Base-by-base conservation (phyloP, 2,113 vertebrate species). In the Anguilla rostrata region DNA sequence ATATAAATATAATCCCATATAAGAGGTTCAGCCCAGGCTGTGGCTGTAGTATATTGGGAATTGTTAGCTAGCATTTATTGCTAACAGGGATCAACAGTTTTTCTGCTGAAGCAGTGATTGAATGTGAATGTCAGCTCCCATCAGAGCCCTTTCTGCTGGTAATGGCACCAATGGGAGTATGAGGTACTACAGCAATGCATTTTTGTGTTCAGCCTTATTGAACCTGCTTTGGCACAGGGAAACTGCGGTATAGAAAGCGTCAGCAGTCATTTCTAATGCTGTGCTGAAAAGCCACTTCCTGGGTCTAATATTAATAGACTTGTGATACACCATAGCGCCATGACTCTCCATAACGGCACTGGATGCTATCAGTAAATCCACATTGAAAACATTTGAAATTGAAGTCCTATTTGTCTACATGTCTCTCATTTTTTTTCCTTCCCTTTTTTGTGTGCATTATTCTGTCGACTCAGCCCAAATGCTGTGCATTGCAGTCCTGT, bases 391-490 rank as follows among this genome's bases (percentile, higher is more conserved):
- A 49, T 49, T 39, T 46, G 39, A 34, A 83, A 81, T 81, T n/a
- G 46, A 81, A 78, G 26, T 80, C 87, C 41, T 15, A 53, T 79
- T 71, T 39, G 12, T 43, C 78, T 82, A 41, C 56, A n/a, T 46
- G 29, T 40, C 49, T 39, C 46, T 60, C 40, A n/a, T 56, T 86
- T 41, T 60, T 56, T 78, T 20, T 20, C 41, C 41, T 46, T 46
- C 43, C 11, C 49, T 53, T 53, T 53, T 53, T 14, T 14, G 49
- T 53, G 49, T 53, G 49, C 49, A 14, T 53, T 39, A 14, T 78
- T 83, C 46, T 83, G 84, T 86, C 81, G 88, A 88, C 81, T 91
- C 86, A 82, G 86, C 82, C 86, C 60, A 1, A 26, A 60, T 84
- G 15, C 84, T 85, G 81, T 43, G 75, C 86, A 40, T 75, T 7